phyloP scores from a whole-genome alignment of 2,888 invertebrate species.

The Stenchaetothrips biformis region DNA sequence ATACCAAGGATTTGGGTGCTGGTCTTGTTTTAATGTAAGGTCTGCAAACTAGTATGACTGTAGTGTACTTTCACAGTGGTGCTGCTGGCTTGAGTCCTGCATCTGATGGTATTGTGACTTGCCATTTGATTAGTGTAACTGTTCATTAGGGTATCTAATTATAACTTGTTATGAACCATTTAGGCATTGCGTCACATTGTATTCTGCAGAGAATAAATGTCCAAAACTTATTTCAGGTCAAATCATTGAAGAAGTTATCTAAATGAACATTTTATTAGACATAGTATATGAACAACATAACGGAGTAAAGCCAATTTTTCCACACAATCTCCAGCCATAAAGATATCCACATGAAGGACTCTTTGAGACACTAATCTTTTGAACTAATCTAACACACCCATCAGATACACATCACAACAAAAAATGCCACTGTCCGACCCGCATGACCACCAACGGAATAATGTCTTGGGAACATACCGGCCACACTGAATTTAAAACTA shows the following conservation, averaged over 20 bases:
- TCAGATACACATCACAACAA: neutral
- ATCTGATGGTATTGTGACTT: neutral
- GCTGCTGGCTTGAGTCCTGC: neutral
- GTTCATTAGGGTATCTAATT: no score
- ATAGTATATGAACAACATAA: neutral
- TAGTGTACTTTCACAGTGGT: neutral
- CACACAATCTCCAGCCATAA: neutral
- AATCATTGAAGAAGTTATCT: neutral
- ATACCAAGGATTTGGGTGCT: constrained; percentile 6
- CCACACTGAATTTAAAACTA: constrained; percentile 16
- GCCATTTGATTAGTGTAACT: neutral
- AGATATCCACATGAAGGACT: neutral
- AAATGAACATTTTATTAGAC: neutral
- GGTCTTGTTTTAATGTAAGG: neutral
- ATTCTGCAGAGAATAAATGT: no score
- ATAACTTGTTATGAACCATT: no score
- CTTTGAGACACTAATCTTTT: neutral
- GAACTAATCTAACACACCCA: neutral
- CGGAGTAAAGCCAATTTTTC: neutral
- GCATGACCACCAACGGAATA: neutral
- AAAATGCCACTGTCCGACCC: neutral
- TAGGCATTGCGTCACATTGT: no score
- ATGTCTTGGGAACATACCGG: constrained; percentile 10
- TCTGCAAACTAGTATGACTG: neutral
- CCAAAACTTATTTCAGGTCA: neutral